These are phyloP conservation scores for Symphodus melops DNA, from an alignment of 2,113 vertebrate genomes.

Conservation along the genomic window DNA sequence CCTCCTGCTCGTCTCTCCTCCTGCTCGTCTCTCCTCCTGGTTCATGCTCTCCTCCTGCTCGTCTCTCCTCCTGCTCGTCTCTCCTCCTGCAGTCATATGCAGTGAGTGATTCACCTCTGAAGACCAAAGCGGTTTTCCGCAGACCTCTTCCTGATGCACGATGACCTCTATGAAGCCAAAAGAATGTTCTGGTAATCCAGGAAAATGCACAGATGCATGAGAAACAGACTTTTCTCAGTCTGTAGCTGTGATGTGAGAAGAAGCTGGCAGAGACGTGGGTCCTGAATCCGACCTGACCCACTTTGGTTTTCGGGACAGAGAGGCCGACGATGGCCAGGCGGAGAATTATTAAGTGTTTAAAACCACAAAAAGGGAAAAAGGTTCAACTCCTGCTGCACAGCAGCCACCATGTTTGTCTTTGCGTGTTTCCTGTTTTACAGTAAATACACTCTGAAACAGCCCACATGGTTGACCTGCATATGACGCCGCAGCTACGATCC, in stretches of 20 bases:
- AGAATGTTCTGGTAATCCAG: constrained; percentile 30
- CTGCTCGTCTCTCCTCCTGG: too few species aligned
- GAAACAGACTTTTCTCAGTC: constrained; percentile 5
- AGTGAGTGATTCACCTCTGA: constrained; percentile 25
- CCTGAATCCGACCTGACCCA: background rate
- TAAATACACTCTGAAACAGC: background rate
- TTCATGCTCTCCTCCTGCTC: constrained; percentile 15
- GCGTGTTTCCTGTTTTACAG: background rate
- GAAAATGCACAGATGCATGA: background rate
- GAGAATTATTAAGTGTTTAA: constrained; percentile 11
- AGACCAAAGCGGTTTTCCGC: background rate
- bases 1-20: too few species aligned
- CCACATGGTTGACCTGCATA: background rate
- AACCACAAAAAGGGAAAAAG: background rate
- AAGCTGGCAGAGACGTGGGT: background rate
- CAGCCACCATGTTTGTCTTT: background rate
- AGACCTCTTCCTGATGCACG: constrained; percentile 27
- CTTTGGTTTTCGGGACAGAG: background rate
- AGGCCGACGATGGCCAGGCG: background rate
- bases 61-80: background rate
- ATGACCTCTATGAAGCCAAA: constrained; percentile 13
- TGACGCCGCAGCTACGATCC: background rate
- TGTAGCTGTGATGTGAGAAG: constrained; percentile 17
- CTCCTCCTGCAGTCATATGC: background rate
- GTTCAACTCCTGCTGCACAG: background rate